Conservation (phyloP, 2,888 invertebrate species). For the Drosophila rubida region DNA sequence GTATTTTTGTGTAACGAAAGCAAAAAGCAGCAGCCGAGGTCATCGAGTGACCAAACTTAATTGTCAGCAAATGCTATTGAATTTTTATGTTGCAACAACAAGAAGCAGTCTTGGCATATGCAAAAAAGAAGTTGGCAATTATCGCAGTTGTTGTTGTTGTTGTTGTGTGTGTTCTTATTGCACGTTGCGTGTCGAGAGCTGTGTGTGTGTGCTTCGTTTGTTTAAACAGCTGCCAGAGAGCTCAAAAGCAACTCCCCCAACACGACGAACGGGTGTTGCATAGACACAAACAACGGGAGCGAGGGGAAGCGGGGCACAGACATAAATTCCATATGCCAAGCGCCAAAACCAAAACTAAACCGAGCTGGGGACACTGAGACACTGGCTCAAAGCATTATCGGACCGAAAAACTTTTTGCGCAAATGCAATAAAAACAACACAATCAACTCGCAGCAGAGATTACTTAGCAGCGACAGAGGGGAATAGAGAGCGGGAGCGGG, state of each 20-base stretch:
- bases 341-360: slow-evolving; percentile 58
- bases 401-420: slow-evolving; percentile 46
- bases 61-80: slow-evolving; percentile 69
- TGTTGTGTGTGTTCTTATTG: slow-evolving; percentile 16
- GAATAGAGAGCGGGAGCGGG: background rate
- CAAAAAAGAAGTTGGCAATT: slow-evolving; percentile 35
- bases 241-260: slow-evolving; percentile 25
- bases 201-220: slow-evolving; percentile 42
- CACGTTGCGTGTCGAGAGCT: slow-evolving; percentile 16
- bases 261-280: slow-evolving; percentile 32
- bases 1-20: slow-evolving; percentile 37
- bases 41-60: slow-evolving; percentile 20
- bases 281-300: slow-evolving; percentile 47
- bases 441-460: slow-evolving; percentile 45
- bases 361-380: slow-evolving; percentile 3
- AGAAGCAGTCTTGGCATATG: slow-evolving; percentile 14
- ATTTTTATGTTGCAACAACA: slow-evolving; percentile 61
- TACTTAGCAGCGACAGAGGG: slow-evolving; percentile 9
- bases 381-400: slow-evolving; percentile 62
- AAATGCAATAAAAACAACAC: slow-evolving; percentile 51
- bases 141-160: slow-evolving; percentile 17
- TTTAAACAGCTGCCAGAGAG: slow-evolving; percentile 72
- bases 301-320: background rate
- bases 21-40: slow-evolving; percentile 54
- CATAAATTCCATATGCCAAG: slow-evolving; percentile 75